Base-by-base conservation (phyloP, 2,888 invertebrate genomes). In the Eristalis intricaria region DNA sequence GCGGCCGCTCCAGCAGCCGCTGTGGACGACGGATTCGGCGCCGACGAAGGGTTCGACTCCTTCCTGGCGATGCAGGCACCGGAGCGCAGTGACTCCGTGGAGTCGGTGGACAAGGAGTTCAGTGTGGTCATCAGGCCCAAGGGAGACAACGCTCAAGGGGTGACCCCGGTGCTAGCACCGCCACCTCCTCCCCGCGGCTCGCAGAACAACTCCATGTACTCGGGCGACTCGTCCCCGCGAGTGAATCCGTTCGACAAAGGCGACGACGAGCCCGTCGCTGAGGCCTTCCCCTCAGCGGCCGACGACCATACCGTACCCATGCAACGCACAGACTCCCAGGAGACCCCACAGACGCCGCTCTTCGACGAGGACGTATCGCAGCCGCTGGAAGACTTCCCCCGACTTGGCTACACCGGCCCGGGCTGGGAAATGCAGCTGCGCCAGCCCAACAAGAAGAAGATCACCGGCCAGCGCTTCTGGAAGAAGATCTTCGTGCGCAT, bases 391-490 rank as follows among this genome's bases (percentile, higher is more conserved):
- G 97, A 97, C 73, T 99, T 98, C 93, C 97, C 98, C 11, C 95
- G 98, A 66, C 95, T 96, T 38, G 95, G 94, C 87, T 97, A 96
- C 91, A 92, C 93, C 0, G 98, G 96, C 0, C 96, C 97, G 29
- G 98, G 98, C 32, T 99, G 99, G 99, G 98, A 99, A 91, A 97
- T 99, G 96, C 97, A 98, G 90, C 94, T 99, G 73, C 95, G 99
- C 1, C 98, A 99, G 92, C 99, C 99, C 1, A 98, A 98, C 91
- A 99, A 99, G 93, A 99, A 99, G 94, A 98, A 98, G 93, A 97
- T 98, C 85, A 98, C 98, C 0, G 98, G 97, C 0, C 98, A 98
- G 91, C 94, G 97, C 89, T 99, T 98, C 93, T 99, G 99, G 99
- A 99, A 99, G 94, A 98, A 99, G 92, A 96, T 99, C 79, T 98